A percentile compares a stretch with the other conserved stretches of the same genome.
These are phyloP conservation scores for Periophthalmus modestus DNA, from an alignment of 2,113 vertebrate genomes.

Conservation along the genomic window DNA sequence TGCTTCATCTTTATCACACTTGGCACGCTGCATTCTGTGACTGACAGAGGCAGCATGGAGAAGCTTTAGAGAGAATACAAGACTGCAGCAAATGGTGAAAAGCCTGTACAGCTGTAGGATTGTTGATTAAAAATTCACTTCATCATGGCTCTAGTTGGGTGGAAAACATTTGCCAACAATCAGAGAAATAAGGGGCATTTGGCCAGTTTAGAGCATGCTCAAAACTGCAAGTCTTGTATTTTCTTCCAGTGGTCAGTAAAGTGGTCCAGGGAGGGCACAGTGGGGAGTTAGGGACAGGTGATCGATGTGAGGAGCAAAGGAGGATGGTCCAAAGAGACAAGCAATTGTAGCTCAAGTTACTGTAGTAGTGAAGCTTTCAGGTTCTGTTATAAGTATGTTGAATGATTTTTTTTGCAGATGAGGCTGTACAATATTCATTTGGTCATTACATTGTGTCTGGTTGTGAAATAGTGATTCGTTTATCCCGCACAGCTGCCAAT, in stretches of 20 bases:
- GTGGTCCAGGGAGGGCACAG: not conserved
- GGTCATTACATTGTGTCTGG: not conserved
- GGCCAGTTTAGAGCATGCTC: not conserved
- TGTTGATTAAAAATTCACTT: not conserved
- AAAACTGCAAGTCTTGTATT: not conserved
- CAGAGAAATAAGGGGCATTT: not conserved
- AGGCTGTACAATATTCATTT: not conserved
- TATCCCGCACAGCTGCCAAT: slow-evolving; percentile 76
- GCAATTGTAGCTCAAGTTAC: not conserved
- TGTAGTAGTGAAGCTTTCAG: not conserved
- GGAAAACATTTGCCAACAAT: not conserved
- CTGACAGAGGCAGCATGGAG: not conserved
- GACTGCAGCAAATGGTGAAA: not conserved
- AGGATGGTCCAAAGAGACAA: not conserved
- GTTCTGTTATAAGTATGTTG: not conserved
- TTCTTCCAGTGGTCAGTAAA: not conserved
- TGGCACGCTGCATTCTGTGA: not conserved
- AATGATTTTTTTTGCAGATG: not conserved
- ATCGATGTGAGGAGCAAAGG: not conserved
- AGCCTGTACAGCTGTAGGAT: not conserved
- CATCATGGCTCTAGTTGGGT: not conserved
- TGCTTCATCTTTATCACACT: slow-evolving; percentile 1
- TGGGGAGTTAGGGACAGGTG: not conserved
- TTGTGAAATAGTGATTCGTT: not conserved
- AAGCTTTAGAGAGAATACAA: not conserved